A percentile compares a stretch with the other conserved stretches of the same genome.
Evolutionary conservation across 2,797 vertebrate genomes (phyloP).

Genomic region (Helicolenus hilgendorfi): DNA sequence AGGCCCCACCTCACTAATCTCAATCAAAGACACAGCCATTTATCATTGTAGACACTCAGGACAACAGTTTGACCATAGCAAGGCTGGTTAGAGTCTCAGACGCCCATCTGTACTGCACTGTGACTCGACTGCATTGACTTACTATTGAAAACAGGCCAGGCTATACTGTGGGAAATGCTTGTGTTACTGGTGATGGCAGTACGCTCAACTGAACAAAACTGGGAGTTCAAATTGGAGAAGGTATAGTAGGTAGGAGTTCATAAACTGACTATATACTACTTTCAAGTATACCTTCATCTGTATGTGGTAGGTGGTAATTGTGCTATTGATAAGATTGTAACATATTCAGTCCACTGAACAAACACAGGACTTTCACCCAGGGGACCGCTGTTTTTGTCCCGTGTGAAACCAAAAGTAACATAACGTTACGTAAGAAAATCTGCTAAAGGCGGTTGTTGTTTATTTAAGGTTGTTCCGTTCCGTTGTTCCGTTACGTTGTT

Average conservation of each 20-base stretch:
- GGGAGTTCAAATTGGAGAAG: neutral
- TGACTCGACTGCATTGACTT: neutral
- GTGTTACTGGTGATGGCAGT: neutral
- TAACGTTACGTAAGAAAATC: too few species aligned
- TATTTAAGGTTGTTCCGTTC: too few species aligned
- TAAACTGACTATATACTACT: too few species aligned
- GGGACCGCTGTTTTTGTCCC: too few species aligned
- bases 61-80: constrained; percentile 84
- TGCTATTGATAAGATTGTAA: neutral
- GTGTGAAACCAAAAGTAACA: too few species aligned
- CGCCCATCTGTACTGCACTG: constrained; percentile 57
- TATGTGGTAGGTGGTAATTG: neutral
- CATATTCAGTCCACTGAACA: neutral
- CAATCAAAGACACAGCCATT: constrained; percentile 93
- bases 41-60: constrained; percentile 90
- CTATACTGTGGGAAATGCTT: neutral
- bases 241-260: neutral
- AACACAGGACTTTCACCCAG: too few species aligned
- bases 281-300: neutral
- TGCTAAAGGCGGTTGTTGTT: too few species aligned
- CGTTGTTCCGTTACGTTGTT: too few species aligned
- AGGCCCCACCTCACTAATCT: constrained; percentile 93
- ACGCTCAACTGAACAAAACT: neutral
- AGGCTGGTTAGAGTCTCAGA: constrained; percentile 76
- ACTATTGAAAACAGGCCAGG: neutral